Base-by-base conservation (phyloP, 2,888 invertebrate genomes). In the Phaedon cochleariae region DNA sequence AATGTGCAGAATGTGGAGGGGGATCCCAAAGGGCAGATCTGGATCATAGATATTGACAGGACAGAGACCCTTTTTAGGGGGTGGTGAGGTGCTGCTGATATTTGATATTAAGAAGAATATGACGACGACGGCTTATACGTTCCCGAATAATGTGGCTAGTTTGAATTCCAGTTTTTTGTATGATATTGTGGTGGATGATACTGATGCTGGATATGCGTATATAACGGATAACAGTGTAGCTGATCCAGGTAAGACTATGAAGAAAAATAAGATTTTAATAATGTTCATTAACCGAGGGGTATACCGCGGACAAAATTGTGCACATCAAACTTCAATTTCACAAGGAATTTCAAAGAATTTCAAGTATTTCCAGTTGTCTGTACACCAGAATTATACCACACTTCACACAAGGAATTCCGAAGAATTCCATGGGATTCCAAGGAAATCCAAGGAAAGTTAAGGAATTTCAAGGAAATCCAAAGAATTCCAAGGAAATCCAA, bases 1-100 rank as follows among this genome's bases (percentile, higher is more conserved):
- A 90, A 90, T 76, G 91, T 92, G 21, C 92, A 92, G 80, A 90
- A 90, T 73, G 84, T 92, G 71, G 92, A 92, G 78, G 88, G 92
- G 52, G 92, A 93, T 80, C 59, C 73, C 0, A 86, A 86, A 67
- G 91, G 92, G 2, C 82, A 89, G 10, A 87, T 92, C 86, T 91
- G 90, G 87, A 86, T 88, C 31, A 85, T 91, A 54, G 92, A 92
- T 71, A 89, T 89, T 55, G 92, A 92, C 0, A 85, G 90, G 64
- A 86, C 89, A 0, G 87, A 87, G 9, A 90, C 90, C 1, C 83
- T 91, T 68, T 70, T 65, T 74, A 68, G n/a, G 86, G 87, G 0
- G 81, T 84, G 70, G 76, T 83, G 3, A 87, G 85, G 70, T 93
- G 54, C 80, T 93, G 59, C 85, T 92, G 3, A 84, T 92, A 49